Percentiles rank a stretch among this genome's conserved stretches.
phyloP scores from a whole-genome alignment of 2,888 invertebrate genomes.

The Liposcelis brunnea region DNA sequence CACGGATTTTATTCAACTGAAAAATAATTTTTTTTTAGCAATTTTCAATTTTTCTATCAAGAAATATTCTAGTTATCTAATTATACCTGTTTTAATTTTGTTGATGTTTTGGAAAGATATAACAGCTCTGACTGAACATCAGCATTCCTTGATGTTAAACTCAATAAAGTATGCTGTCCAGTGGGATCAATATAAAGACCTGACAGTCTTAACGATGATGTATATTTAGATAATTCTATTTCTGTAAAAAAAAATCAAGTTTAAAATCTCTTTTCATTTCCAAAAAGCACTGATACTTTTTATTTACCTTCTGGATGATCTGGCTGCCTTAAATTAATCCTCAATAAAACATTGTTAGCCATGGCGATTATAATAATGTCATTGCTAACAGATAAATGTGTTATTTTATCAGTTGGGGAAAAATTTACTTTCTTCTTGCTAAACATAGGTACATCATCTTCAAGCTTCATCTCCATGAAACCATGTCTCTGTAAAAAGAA shows the following conservation, averaged over 20 bases:
- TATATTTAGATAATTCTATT: constrained; percentile 49
- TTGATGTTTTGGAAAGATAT: constrained; percentile 59
- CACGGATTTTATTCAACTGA: constrained; percentile 41
- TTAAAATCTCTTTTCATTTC: constrained; percentile 2
- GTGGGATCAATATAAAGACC: constrained; percentile 69
- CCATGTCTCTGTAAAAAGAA: constrained; percentile 27
- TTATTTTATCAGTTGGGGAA: constrained; percentile 58
- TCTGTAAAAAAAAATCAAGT: constrained; percentile 30
- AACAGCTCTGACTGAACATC: constrained; percentile 50
- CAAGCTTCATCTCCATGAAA: constrained; percentile 39
- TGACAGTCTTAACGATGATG: constrained; percentile 39
- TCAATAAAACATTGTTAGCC: constrained; percentile 60
- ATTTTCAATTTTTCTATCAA: neutral
- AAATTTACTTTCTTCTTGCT: constrained; percentile 67
- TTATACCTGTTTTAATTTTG: constrained; percentile 48
- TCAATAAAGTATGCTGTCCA: constrained; percentile 68
- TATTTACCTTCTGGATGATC: constrained; percentile 55
- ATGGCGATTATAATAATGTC: constrained; percentile 70
- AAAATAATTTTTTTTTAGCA: too few species aligned
- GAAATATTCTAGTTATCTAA: too few species aligned
- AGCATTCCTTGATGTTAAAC: constrained; percentile 43
- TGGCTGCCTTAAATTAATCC: constrained; percentile 64
- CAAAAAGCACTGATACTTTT: neutral
- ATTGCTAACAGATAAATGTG: constrained; percentile 63
- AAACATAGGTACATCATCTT: constrained; percentile 71